Base-by-base conservation (phyloP, 1,140 invertebrate genomes). In the Yoshiicerus persimilis region DNA sequence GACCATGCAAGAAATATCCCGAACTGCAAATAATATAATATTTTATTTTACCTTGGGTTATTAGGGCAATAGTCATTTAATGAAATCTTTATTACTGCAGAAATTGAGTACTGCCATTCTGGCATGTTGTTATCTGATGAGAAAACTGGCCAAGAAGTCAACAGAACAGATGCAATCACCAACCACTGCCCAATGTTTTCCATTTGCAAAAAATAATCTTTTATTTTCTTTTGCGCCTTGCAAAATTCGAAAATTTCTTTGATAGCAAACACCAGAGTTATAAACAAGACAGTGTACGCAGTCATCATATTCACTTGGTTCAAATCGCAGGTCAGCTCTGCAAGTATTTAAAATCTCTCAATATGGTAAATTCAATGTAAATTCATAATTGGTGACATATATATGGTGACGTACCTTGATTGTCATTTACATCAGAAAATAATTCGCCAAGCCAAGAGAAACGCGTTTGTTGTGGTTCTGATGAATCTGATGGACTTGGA, bases 1-100 rank as follows among this genome's bases (percentile, higher is more conserved):
- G 77, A 38, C 89, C 89, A 90, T 6, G 89, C 89, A 13, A 90
- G 23, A 64, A 90, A 90, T 11, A 90, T 87, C 6, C 89, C 89
- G 30, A 90, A 75, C 87, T 88, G 30, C 11, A 39, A 47, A 39
- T 64, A 38, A 20, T 25, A 38, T 27, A 87, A 27, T 27, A 23
- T 39, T 25, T 84, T 41, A 84, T 0, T 11, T 13, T 25, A 39
- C 16, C 47, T 4, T 47, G 16, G 20, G n/a, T 23, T 20, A 8
- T 27, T 70, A 11, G 1, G 0, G 30, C 6, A 34, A 11, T 13
- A 13, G 34, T 13, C 5, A 38, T 9, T 32, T 30, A 23, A 83
- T 47, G 13, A 2, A 30, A 16, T 32, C 36, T 88, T n/a, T n/a
- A n/a, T n/a, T 84, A 90, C 87, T 39, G 87, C 89, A 32, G 89